Base-by-base conservation (phyloP, 2,888 invertebrate species). In the Callinectes sapidus region DNA sequence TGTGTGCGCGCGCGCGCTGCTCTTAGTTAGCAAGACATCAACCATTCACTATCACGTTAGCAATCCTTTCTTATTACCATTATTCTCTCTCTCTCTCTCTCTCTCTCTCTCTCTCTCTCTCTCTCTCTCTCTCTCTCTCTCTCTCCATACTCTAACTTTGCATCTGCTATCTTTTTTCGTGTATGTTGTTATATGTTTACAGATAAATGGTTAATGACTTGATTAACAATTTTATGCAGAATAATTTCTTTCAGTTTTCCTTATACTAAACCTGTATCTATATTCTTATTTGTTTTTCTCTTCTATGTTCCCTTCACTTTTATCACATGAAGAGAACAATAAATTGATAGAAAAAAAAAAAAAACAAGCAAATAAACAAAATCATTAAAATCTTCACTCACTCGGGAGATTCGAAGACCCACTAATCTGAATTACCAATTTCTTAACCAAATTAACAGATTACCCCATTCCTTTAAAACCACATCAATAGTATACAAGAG, bases 21-120 rank as follows among this genome's bases (percentile, higher is more conserved):
- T 48, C 3, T 48, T 8, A 10, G 8, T 48, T 48, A 8, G 48
- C 48, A 48, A 48, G 48, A 8, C 8, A 10, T 5, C 48, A 48
- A 48, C 10, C 0, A 48, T 48, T 48, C 10, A 48, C 48, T 48
- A 10, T 10, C 10, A 48, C 48, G 10, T 48, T 48, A 48, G 8
- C 48, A 48, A 48, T 48, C 6, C 6, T 6, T 42, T 6, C 6
- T 6, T 42, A 2, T 42, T 6, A 3, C 42, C 6, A 2, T 42
- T 6, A 3, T 6, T 42, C 55, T 55, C 55, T 55, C 55, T 55
- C 55, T 55, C 61, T 61, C 61, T 61, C 61, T 61, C 61, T 61
- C 61, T 61, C 61, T 61, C 61, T 61, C 61, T 61, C 61, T 61
- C 61, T 61, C 61, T 61, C 61, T 61, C 61, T 61, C 61, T 61